Conservation (phyloP, 2,888 invertebrate species). For the Stegophylla sp. region DNA sequence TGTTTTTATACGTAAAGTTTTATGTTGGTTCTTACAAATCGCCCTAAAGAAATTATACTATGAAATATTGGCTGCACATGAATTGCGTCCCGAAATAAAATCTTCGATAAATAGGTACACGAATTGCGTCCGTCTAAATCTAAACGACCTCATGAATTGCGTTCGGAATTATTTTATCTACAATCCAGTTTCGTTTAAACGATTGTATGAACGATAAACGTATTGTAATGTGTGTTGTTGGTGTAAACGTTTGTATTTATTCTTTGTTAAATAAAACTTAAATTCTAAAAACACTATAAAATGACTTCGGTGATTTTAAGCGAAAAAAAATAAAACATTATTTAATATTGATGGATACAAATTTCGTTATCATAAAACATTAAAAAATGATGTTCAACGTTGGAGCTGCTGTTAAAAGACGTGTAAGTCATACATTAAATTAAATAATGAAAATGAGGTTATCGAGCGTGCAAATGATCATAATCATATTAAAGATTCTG, state of each 20-base stretch:
- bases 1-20: no score
- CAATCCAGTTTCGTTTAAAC: no score
- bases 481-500: constrained; percentile 11
- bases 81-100: no score
- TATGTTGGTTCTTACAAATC: no score
- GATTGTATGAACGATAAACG: no score
- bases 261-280: constrained; percentile 8
- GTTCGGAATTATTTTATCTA: no score
- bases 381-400: no score
- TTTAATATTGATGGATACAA: constrained; percentile 9
- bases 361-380: no score
- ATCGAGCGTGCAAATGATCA: neutral
- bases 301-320: constrained; percentile 14
- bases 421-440: no score
- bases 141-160: neutral
- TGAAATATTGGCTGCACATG: no score
- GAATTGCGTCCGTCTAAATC: neutral
- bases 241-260: constrained; percentile 2
- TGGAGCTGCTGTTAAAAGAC: no score
- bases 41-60: no score
- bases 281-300: neutral
- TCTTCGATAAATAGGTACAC: neutral
- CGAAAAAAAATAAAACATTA: constrained; percentile 19
- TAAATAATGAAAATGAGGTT: constrained; percentile 3
- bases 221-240: neutral